These are phyloP conservation scores for Herpailurus yagouaroundi DNA, from an alignment of 2,113 vertebrate species.

Conservation along the genomic window DNA sequence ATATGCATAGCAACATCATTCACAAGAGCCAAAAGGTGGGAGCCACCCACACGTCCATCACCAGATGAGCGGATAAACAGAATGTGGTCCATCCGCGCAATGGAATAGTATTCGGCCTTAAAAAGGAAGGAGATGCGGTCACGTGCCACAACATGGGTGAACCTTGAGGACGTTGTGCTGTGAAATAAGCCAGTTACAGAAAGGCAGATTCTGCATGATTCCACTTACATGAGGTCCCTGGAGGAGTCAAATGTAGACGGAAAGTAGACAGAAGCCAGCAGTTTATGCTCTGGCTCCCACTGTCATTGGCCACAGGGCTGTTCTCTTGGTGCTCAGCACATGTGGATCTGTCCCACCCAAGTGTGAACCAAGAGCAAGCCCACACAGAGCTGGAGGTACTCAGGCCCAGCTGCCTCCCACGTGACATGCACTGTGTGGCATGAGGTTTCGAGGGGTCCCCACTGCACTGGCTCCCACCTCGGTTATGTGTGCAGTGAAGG, in stretches of 20 bases:
- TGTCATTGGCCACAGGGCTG: neutral
- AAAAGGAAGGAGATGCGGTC: neutral
- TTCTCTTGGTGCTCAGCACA: neutral
- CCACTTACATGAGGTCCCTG: neutral
- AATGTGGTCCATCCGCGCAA: neutral
- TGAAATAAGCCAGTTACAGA: neutral
- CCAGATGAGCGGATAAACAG: too few species aligned
- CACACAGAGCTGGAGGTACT: neutral
- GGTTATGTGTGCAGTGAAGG: too few species aligned
- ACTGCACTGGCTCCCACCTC: neutral
- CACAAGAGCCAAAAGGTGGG: neutral
- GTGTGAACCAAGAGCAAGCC: neutral
- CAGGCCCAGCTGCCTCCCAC: neutral
- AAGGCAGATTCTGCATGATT: neutral
- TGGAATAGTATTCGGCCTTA: neutral
- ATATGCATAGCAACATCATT: neutral
- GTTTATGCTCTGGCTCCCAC: neutral
- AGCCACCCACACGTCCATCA: neutral
- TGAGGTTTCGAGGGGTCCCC: neutral
- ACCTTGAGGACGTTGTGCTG: neutral
- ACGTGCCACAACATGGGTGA: neutral
- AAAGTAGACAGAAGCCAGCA: neutral
- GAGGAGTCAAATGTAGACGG: neutral
- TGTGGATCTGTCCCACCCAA: neutral
- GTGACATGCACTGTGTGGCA: fast-evolving